These are phyloP conservation scores for Diarsia mendica DNA, from an alignment of 2,888 invertebrate species.

Conservation along the genomic window DNA sequence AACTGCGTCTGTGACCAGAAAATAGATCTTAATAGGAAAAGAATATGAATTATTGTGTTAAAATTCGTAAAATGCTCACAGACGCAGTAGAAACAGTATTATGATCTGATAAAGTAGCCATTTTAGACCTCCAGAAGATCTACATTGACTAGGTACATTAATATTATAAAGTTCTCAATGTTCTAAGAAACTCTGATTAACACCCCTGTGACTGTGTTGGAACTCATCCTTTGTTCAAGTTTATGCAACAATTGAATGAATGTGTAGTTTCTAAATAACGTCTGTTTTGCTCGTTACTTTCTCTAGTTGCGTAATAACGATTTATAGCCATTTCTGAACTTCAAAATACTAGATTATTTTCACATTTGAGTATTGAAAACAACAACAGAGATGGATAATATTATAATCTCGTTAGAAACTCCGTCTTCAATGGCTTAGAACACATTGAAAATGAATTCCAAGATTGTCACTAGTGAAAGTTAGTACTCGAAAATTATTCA, in stretches of 20 bases:
- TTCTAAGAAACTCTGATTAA: constrained; percentile 11
- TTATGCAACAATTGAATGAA: constrained; percentile 58
- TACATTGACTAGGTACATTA: neutral
- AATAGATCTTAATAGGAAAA: too few species aligned
- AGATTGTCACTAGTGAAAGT: constrained; percentile 39
- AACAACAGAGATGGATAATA: constrained; percentile 25
- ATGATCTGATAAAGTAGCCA: too few species aligned
- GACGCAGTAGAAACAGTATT: too few species aligned
- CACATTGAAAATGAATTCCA: constrained; percentile 20
- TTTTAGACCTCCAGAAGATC: too few species aligned
- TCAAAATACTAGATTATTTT: constrained; percentile 12
- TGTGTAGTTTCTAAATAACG: constrained; percentile 60
- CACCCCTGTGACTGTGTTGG: constrained; percentile 33
- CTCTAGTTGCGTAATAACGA: constrained; percentile 64
- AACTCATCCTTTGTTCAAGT: constrained; percentile 57
- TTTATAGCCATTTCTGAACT: constrained; percentile 43
- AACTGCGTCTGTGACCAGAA: too few species aligned
- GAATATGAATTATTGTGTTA: too few species aligned
- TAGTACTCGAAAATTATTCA: constrained; percentile 33
- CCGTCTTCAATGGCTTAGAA: constrained; percentile 5
- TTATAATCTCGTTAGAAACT: constrained; percentile 41
- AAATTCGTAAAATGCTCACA: too few species aligned
- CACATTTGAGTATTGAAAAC: constrained; percentile 8
- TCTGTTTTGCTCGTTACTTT: constrained; percentile 58
- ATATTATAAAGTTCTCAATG: neutral